Evolutionary conservation across 1,140 invertebrate species (phyloP), one percentile per base, ranked within the genome.

Genomic region (Pachypsylla venusta): DNA sequence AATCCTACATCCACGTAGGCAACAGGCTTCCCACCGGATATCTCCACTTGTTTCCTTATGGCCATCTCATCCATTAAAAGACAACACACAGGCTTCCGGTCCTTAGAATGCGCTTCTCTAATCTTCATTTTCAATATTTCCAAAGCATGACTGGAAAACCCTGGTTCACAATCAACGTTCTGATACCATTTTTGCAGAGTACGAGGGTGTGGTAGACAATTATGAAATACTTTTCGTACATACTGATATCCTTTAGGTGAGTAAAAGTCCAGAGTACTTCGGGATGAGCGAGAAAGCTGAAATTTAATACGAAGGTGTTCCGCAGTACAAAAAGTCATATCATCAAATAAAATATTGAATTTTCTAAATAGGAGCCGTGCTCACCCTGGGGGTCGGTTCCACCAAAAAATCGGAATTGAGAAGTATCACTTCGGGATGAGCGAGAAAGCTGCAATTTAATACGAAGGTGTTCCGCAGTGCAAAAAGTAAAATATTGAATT

Each of bases 201-300:
- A 16, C 62, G 63, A 16, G 66, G 66, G 66, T 73, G 69, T 40
- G 72, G 73, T 57, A 74, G 66, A 40, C 26, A 60, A 53, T 64
- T 67, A 59, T 67, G 62, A 62, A 72, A 73, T 58, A 61, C 60
- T 57, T 67, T 61, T 58, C 72, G 62, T 5, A 71, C 66, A 70
- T 70, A 73, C 62, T 66, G 61, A 61, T 71, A 73, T 35, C 67
- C 68, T 64, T 65, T 67, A 24, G 68, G 63, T 16, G 67, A 69
- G 62, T 70, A 71, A 68, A 68, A 73, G 60, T 72, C 58, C 25
- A 73, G 59, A 22, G 72, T 73, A 35, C n/a, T n/a, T n/a, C n/a
- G n/a, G n/a, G n/a, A n/a, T n/a, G n/a, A n/a, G n/a, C n/a, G n/a
- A n/a, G n/a, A n/a, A n/a, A n/a, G n/a, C n/a, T n/a, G n/a, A n/a